Conservation (phyloP, 2,888 invertebrate species). For the Coelinius sp. region DNA sequence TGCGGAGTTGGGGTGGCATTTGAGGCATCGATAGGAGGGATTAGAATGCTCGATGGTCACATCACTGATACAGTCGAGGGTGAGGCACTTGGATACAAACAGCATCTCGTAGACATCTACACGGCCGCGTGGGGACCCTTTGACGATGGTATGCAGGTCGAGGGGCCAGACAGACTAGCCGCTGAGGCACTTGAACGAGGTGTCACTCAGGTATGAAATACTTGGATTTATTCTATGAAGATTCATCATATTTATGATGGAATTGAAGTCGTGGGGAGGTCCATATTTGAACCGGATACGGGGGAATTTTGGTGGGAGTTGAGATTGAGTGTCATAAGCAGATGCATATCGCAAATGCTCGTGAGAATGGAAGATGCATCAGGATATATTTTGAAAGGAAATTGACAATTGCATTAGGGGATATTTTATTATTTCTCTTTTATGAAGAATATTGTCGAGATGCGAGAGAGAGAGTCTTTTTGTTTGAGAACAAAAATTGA, state of each 20-base stretch:
- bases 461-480: too few relatives aligned
- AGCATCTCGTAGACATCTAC: slow-evolving; percentile 88
- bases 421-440: background rate
- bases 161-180: slow-evolving; percentile 88
- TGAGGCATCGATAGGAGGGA: slow-evolving; percentile 87
- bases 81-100: slow-evolving; percentile 83
- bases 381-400: background rate
- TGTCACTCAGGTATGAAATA: slow-evolving; percentile 46
- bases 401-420: background rate
- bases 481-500: too few relatives aligned
- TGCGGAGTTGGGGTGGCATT: slow-evolving; percentile 95
- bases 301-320: slow-evolving; percentile 3
- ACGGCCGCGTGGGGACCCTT: slow-evolving; percentile 96
- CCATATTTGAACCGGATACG: background rate
- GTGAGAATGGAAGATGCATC: background rate
- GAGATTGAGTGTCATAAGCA: slow-evolving; percentile 8
- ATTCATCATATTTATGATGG: background rate
- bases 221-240: background rate
- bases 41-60: slow-evolving; percentile 89
- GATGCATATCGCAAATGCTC: background rate
- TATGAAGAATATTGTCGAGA: too few relatives aligned
- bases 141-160: slow-evolving; percentile 90
- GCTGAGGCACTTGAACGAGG: slow-evolving; percentile 83
- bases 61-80: slow-evolving; percentile 92
- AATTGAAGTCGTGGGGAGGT: background rate